Conservation (phyloP, 1,140 invertebrate genomes). For the Drosophila setifemur region DNA sequence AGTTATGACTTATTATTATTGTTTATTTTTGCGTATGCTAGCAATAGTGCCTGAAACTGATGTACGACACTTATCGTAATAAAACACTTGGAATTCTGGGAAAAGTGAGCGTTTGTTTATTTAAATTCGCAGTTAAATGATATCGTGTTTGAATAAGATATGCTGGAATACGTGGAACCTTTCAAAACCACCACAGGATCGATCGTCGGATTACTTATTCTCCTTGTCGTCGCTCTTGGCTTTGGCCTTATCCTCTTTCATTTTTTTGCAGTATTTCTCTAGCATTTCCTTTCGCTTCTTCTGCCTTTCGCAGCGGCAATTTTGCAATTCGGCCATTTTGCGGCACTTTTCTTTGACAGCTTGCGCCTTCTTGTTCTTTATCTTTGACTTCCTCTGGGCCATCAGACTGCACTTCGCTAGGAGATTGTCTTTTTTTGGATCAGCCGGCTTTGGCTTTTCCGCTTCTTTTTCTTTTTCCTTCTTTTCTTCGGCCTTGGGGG, state of each 20-base stretch:
- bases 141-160: no score
- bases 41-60: constrained; percentile 17
- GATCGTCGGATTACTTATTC: neutral
- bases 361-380: neutral
- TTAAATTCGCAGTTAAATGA: no score
- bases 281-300: neutral
- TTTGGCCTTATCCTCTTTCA: constrained; percentile 1
- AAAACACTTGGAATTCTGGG: neutral
- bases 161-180: no score
- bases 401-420: constrained; percentile 8
- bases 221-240: neutral
- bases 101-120: no score
- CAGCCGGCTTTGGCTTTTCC: no score
- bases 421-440: neutral
- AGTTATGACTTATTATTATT: constrained; percentile 9
- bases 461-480: no score
- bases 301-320: neutral
- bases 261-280: constrained; percentile 7
- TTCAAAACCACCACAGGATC: neutral
- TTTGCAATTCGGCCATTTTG: neutral
- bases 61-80: constrained; percentile 30
- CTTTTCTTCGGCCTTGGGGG: neutral
- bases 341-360: neutral
- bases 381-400: neutral
- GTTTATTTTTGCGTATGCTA: constrained; percentile 19